A percentile compares a stretch with the other conserved stretches of the same genome.
These are phyloP conservation scores for Brachionus sp. DNA, from an alignment of 1,140 invertebrate genomes.

Conservation along the genomic window DNA sequence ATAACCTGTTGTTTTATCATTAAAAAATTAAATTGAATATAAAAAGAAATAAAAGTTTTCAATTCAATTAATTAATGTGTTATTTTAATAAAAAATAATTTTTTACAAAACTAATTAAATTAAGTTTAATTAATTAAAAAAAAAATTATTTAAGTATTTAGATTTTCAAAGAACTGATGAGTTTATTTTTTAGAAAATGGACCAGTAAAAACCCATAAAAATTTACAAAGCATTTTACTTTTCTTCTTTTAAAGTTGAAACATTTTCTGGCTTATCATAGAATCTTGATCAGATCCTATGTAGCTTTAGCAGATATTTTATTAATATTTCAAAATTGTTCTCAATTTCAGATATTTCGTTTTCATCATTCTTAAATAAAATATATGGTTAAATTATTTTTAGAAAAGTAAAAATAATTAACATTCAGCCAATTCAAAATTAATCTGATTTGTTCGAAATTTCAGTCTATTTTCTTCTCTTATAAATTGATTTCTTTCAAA, in stretches of 20 bases:
- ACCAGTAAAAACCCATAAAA: not conserved
- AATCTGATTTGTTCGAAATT: not conserved
- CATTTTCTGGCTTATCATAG: not conserved
- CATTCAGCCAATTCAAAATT: constrained; percentile 5
- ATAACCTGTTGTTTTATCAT: too few species aligned
- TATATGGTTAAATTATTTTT: not conserved
- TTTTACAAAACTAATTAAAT: too few species aligned
- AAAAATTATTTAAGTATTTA: too few species aligned
- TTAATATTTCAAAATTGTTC: not conserved
- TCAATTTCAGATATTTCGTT: not conserved
- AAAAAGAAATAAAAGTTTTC: too few species aligned
- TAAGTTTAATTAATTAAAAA: too few species aligned
- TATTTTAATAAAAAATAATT: too few species aligned
- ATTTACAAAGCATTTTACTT: not conserved
- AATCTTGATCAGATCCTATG: not conserved
- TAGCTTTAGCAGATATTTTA: not conserved
- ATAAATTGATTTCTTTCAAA: not conserved
- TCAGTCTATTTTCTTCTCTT: not conserved
- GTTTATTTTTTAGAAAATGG: not conserved
- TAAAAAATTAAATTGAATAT: too few species aligned
- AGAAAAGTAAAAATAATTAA: not conserved
- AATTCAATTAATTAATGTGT: too few species aligned
- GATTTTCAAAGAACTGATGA: not conserved
- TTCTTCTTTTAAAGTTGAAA: not conserved
- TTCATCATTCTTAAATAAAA: not conserved